Base-by-base conservation (phyloP, 2,797 vertebrate genomes). In the Poliocrania exsul region DNA sequence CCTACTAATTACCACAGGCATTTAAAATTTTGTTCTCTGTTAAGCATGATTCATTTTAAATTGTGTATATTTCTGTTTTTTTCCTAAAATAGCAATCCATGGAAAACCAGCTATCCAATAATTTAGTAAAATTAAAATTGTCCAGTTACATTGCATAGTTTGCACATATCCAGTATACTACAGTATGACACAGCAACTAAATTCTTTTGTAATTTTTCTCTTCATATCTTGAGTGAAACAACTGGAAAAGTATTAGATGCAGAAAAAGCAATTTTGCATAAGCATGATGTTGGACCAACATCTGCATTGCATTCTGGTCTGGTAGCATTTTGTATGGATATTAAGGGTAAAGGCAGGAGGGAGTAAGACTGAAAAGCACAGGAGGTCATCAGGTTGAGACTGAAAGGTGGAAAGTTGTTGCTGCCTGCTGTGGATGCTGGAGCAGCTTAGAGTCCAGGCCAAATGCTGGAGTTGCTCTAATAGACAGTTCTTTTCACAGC, bases 221-320 rank as follows among this genome's bases (percentile, higher is more conserved):
- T 77, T 53, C 38, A 4, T 82, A 54, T 35, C 51, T 84, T 74
- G 10, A 50, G 33, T 17, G 28, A 73, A 18, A 18, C 9, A 82
- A 37, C 21, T 73, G 69, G 38, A 56, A 67, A 79, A 61, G 29
- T 31, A 46, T 15, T 82, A 61, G 38, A 71, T 49, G 60, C 10
- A 71, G 29, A 31, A 88, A 66, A 77, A 85, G 42, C 13, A 56
- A 37, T 80, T 89, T 60, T 84, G 28, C 9, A 2, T 56, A 35
- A 79, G 24, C 17, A 23, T 1, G 1, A 5, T 46, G 7, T 35
- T 70, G 26, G 40, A 42, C 56, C 2, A 0, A 0, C 13, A 21
- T 47, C 17, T 5, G 3, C 1, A 0, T 25, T 81, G 25, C 1
- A 0, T 83, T 92, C 35, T 64, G 25, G 16, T 73, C 25, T 80